A percentile compares a stretch with the other conserved stretches of the same genome.
These are phyloP conservation scores for Chaetodon auriga DNA, from an alignment of 2,113 vertebrate genomes.

Conservation along the genomic window DNA sequence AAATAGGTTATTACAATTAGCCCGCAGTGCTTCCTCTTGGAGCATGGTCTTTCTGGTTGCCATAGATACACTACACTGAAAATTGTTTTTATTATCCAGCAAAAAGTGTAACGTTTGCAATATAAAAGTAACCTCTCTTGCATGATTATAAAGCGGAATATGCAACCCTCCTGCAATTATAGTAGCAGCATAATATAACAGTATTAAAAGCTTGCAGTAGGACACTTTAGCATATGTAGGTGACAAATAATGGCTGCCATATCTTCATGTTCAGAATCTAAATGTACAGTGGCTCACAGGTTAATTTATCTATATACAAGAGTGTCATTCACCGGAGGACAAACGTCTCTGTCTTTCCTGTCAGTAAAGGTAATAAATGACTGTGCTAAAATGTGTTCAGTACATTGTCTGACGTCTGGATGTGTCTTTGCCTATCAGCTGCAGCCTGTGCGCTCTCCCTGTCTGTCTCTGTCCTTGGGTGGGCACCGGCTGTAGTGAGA, in stretches of 20 bases:
- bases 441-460: conserved; percentile 43
- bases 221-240: background rate
- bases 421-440: conserved; percentile 42
- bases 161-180: conserved; percentile 16
- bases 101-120: conserved; percentile 24
- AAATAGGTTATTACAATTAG: conserved; percentile 48
- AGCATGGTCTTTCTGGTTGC: conserved; percentile 43
- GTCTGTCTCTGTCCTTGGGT: conserved; percentile 71
- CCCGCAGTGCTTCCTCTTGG: conserved; percentile 41
- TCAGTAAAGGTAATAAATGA: conserved; percentile 36
- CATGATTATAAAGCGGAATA: conserved; percentile 23
- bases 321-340: conserved; percentile 13
- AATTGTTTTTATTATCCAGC: conserved; percentile 3
- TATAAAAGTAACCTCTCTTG: conserved; percentile 14
- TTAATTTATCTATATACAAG: conserved; percentile 14
- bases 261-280: conserved; percentile 21
- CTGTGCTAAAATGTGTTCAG: conserved; percentile 3
- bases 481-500: conserved; percentile 71
- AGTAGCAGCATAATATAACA: background rate
- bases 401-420: conserved; percentile 41
- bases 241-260: conserved; percentile 6
- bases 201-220: background rate
- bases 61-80: conserved; percentile 58
- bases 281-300: conserved; percentile 18
- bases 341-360: conserved; percentile 11